Percentiles rank a stretch among this genome's conserved stretches.
Evolutionary conservation across 2,797 vertebrate species (phyloP).

Genomic region (Channallabes apus): DNA sequence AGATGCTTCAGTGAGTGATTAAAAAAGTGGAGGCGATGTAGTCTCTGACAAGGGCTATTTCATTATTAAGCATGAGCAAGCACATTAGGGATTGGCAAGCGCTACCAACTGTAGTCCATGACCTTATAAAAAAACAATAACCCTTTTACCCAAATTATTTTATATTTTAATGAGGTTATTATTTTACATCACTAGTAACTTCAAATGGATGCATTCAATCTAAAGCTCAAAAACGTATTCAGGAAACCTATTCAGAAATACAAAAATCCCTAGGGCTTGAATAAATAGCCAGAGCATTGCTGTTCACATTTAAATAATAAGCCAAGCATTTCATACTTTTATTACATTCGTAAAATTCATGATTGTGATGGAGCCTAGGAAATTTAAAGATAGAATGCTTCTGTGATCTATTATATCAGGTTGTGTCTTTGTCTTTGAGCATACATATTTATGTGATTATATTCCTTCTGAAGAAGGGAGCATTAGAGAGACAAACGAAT

Average conservation of each 20-base stretch:
- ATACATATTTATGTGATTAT: not conserved
- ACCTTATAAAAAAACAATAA: not conserved
- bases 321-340: not conserved
- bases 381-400: not conserved
- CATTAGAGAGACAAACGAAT: not conserved
- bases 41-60: conserved; percentile 16
- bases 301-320: not conserved
- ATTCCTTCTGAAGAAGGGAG: not conserved
- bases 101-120: not conserved
- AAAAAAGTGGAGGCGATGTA: not conserved
- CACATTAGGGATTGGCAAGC: conserved; percentile 21
- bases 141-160: not conserved
- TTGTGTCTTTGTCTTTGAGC: not conserved
- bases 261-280: not conserved
- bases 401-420: not conserved
- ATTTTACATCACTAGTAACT: not conserved
- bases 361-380: not conserved
- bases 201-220: not conserved
- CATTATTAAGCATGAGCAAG: conserved; percentile 23
- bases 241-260: not conserved
- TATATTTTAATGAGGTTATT: not conserved
- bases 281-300: not conserved
- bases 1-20: conserved; percentile 10
- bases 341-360: not conserved
- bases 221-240: not conserved